Percentiles rank a stretch among this genome's conserved stretches.
These are phyloP conservation scores for Oncorhynchus kisutch DNA, from an alignment of 2,113 vertebrate species.

Conservation along the genomic window DNA sequence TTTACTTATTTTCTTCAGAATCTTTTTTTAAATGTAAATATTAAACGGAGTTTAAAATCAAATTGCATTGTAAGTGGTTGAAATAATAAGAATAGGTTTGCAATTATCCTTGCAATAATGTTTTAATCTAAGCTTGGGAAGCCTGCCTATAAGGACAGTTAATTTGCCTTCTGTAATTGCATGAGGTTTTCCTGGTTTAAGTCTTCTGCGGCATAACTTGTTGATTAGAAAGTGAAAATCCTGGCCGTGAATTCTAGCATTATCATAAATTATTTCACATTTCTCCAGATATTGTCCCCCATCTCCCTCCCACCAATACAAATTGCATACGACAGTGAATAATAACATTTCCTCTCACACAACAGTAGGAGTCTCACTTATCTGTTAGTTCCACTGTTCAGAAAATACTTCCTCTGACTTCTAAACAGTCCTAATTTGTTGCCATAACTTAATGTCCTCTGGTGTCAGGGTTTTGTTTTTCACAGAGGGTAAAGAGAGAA, in stretches of 20 bases:
- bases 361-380: constrained; percentile 38
- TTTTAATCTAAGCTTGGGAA: constrained; percentile 57
- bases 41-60: constrained; percentile 41
- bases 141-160: constrained; percentile 55
- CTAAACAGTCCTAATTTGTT: too few relatives aligned
- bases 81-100: constrained; percentile 45
- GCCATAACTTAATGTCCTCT: too few relatives aligned
- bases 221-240: constrained; percentile 55
- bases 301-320: constrained; percentile 44
- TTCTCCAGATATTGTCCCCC: constrained; percentile 21
- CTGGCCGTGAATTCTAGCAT: constrained; percentile 34
- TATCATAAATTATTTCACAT: constrained; percentile 40
- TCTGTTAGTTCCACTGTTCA: too few relatives aligned
- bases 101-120: constrained; percentile 45
- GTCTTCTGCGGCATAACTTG: constrained; percentile 44
- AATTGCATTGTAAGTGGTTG: constrained; percentile 43
- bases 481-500: too few relatives aligned
- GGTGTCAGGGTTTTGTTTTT: too few relatives aligned
- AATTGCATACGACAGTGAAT: constrained; percentile 66
- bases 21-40: constrained; percentile 32
- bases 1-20: too few relatives aligned
- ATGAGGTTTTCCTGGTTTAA: constrained; percentile 55
- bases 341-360: constrained; percentile 63
- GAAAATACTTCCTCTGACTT: too few relatives aligned
- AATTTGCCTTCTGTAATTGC: constrained; percentile 63